Base-by-base conservation (phyloP, 2,797 vertebrate genomes). In the Melanotaenia trifasciata region DNA sequence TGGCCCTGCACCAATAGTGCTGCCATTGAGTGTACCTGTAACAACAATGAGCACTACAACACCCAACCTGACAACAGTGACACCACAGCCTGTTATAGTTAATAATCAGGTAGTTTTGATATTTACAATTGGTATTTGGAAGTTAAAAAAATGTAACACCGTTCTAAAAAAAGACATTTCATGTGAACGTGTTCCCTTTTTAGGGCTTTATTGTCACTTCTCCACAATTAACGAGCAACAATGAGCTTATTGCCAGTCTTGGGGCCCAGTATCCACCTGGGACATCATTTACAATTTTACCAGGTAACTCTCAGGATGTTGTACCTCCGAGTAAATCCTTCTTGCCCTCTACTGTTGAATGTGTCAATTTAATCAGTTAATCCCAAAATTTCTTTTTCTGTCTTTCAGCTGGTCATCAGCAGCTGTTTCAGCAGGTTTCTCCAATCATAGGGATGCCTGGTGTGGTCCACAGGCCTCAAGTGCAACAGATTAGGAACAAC, bases 401-500 rank as follows among this genome's bases (percentile, higher is more conserved):
- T 86, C 68, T 72, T 83, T 64, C 74, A 91, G 90, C 90, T 54
- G 81, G 78, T 60, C 92, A 91, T 58, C 85, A 84, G 70, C 92
- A 84, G 51, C 56, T 89, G 22, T 87, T 93, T 74, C 90, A 90
- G 74, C 92, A 74, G 16, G 70, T 88, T 33, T 40, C 83, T 58
- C 38, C 84, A 20, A 75, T 67, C 18, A 54, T 84, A 2, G 63
- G 83, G 16, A 72, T 91, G 53, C 84, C 90, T 4, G 85, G 90
- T 35, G 92, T 71, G 8, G 84, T 93, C 71, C 90, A 93, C 71
- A 82, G 90, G 72, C 90, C 90, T 75, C 90, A 90, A 63, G 90
- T 92, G 58, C 90, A 93, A 58, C 90, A 92, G 71, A 91, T 93
- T 50, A 89, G 80, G 77, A 93, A 91, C 78, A 93, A 91, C n/a